Evolutionary conservation across 30 jellyfish, hydroid and myxozoan genomes (phyloP).

Genomic region (Catostylus mosaicus): DNA sequence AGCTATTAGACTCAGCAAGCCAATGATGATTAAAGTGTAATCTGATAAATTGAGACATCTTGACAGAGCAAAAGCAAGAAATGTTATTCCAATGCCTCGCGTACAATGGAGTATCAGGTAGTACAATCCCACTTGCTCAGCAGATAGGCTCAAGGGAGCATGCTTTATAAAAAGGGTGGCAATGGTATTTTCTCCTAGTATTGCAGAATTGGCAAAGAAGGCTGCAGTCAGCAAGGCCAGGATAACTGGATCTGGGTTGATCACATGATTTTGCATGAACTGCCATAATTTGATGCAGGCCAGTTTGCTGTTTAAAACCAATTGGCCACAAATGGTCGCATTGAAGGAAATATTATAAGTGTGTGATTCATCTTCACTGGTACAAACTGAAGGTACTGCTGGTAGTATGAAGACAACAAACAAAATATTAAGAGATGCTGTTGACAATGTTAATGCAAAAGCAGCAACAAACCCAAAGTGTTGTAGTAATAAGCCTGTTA

Average conservation of each 20-base stretch:
- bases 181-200: conserved; percentile 58
- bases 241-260: background rate
- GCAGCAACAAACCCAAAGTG: conserved; percentile 41
- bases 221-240: conserved; percentile 39
- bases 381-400: background rate
- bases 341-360: too few species aligned
- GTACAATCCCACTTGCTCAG: conserved; percentile 56
- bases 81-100: conserved; percentile 48
- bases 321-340: background rate
- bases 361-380: background rate
- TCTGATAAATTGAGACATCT: conserved; percentile 41
- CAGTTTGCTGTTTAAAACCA: background rate
- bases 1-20: conserved; percentile 49
- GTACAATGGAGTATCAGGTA: conserved; percentile 25
- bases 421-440: conserved; percentile 29
- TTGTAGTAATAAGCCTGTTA: conserved; percentile 43
- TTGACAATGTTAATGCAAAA: conserved; percentile 6
- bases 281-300: background rate
- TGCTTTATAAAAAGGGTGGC: conserved; percentile 42
- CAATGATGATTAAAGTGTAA: conserved; percentile 22
- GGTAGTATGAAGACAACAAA: conserved; percentile 59
- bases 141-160: conserved; percentile 47
- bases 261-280: conserved; percentile 17
- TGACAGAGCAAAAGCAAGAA: conserved; percentile 33
- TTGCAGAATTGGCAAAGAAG: conserved; percentile 43